Conservation (phyloP, 2,113 vertebrate species). For the Recurvirostra avosetta region DNA sequence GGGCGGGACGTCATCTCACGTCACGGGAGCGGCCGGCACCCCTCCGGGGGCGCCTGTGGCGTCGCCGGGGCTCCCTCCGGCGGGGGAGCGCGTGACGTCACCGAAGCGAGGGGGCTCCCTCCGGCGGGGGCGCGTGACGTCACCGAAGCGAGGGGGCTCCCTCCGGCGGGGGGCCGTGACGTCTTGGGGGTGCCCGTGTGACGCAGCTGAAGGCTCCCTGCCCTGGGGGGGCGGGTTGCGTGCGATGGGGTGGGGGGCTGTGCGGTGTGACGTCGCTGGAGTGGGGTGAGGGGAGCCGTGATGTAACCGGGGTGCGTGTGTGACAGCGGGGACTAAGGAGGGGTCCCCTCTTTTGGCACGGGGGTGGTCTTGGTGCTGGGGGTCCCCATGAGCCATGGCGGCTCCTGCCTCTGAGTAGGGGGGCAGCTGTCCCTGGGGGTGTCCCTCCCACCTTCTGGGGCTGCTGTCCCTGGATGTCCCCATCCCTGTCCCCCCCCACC, state of each 20-base stretch:
- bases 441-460: too few species aligned
- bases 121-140: neutral
- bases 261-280: fast-evolving
- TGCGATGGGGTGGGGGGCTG: neutral
- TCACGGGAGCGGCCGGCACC: neutral
- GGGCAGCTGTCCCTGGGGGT: neutral
- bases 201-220: neutral
- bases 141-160: neutral
- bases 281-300: neutral
- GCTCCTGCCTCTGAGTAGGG: neutral
- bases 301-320: fast-evolving
- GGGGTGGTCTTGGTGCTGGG: neutral
- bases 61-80: neutral
- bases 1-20: neutral
- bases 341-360: fast-evolving
- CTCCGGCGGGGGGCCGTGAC: neutral
- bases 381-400: neutral
- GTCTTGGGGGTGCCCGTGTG: neutral
- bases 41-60: neutral
- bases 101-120: neutral
- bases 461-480: neutral
- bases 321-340: fast-evolving
- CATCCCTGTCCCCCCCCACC: too few species aligned
- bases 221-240: neutral
- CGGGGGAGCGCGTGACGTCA: neutral